Percentiles rank a stretch among this genome's conserved stretches.
phyloP scores from a whole-genome alignment of 2,888 invertebrate genomes.

The Agriopis leucophaearia region DNA sequence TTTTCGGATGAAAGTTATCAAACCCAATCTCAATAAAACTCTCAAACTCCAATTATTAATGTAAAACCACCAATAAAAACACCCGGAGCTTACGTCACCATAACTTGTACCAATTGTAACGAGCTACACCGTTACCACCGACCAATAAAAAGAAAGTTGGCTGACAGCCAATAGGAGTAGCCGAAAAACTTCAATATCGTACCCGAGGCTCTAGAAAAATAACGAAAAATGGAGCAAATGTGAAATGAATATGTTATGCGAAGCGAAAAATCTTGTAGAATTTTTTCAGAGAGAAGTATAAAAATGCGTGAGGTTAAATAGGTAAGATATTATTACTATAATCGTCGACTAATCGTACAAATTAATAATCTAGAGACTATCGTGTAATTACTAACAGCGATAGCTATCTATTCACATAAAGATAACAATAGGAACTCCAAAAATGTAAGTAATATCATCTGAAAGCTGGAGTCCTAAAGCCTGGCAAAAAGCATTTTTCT shows the following conservation, averaged over 20 bases:
- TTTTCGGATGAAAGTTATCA: not conserved
- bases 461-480: not conserved
- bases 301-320: too few species aligned
- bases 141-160: slow-evolving; percentile 54
- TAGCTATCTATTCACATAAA: not conserved
- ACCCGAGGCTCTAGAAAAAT: slow-evolving; percentile 24
- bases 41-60: slow-evolving; percentile 26
- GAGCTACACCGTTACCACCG: slow-evolving; percentile 21
- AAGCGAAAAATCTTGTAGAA: not conserved
- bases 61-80: slow-evolving; percentile 33
- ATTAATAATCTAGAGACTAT: not conserved
- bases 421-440: slow-evolving; percentile 15
- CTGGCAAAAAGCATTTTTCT: slow-evolving; percentile 29
- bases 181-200: slow-evolving; percentile 28
- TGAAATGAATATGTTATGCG: not conserved
- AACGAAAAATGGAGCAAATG: slow-evolving; percentile 12
- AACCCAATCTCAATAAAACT: slow-evolving; percentile 14
- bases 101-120: slow-evolving; percentile 33
- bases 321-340: too few species aligned
- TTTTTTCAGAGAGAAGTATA: not conserved
- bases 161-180: slow-evolving; percentile 48
- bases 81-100: slow-evolving; percentile 9
- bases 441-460: slow-evolving; percentile 13
- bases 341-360: too few species aligned
- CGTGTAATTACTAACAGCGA: not conserved